Evolutionary conservation across 2,113 vertebrate species (phyloP).

Genomic region (Lagenorhynchus albirostris): DNA sequence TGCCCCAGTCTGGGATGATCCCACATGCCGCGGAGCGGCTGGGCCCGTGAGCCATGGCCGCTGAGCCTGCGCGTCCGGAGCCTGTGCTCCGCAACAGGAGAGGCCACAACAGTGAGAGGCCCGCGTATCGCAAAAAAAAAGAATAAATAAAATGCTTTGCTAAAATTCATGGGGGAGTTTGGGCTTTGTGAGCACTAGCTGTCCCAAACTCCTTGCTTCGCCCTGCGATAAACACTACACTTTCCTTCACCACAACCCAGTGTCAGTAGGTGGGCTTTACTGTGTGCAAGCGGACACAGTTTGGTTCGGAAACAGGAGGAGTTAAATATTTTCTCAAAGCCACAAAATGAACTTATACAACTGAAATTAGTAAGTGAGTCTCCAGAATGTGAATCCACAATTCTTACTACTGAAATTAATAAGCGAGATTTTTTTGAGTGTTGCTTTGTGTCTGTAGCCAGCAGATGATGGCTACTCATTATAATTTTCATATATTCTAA

Average conservation of each 20-base stretch:
- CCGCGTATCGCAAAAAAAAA: no score
- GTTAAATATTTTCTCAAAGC: neutral
- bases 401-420: neutral
- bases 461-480: neutral
- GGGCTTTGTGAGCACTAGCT: neutral
- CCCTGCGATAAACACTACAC: neutral
- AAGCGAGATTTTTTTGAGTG: neutral
- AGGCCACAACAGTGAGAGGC: no score
- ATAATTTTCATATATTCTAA: slow-evolving; percentile 1
- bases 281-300: neutral
- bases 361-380: neutral
- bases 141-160: neutral
- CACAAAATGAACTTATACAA: neutral
- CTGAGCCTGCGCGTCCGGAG: no score
- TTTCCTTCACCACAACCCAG: neutral
- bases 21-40: no score
- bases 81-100: no score
- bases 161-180: neutral
- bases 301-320: neutral
- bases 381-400: neutral
- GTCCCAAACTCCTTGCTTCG: neutral
- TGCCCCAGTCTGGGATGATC: no score
- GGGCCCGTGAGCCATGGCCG: no score
- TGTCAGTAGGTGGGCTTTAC: neutral
- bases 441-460: neutral